Percentiles rank a stretch among this genome's conserved stretches.
These are phyloP conservation scores for Tolypeutes matacus DNA, from an alignment of 2,797 vertebrate genomes.

Conservation along the genomic window DNA sequence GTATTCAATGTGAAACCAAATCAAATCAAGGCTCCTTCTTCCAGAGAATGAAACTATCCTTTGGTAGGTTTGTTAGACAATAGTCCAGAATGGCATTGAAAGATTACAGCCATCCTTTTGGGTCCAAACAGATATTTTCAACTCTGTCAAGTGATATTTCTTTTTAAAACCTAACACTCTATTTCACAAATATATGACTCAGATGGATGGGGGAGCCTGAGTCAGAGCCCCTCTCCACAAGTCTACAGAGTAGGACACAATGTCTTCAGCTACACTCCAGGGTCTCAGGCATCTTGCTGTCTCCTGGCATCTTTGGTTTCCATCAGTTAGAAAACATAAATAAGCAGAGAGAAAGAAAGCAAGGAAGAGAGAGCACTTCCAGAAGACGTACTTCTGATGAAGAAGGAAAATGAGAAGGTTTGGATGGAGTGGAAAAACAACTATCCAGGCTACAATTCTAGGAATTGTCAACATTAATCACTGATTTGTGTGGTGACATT, in stretches of 20 bases:
- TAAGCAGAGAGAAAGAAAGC: background rate
- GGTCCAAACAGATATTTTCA: background rate
- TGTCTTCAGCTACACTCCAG: background rate
- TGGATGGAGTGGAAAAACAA: background rate
- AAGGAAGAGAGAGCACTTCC: background rate
- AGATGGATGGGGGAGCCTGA: background rate
- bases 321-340: background rate
- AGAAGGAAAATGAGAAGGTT: background rate
- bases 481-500: background rate
- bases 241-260: background rate
- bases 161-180: too few species aligned
- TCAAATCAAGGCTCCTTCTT: slow-evolving; percentile 4
- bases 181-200: background rate
- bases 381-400: background rate
- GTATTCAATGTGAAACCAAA: background rate
- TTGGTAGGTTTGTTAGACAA: background rate
- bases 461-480: slow-evolving; percentile 7
- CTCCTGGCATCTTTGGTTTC: background rate
- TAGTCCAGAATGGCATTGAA: background rate
- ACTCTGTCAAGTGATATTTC: background rate
- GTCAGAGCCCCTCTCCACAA: background rate
- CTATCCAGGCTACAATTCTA: background rate
- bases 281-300: background rate
- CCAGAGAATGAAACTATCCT: background rate
- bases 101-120: background rate